phyloP scores from a whole-genome alignment of 1,140 invertebrate genomes.

The Periplaneta americana region DNA sequence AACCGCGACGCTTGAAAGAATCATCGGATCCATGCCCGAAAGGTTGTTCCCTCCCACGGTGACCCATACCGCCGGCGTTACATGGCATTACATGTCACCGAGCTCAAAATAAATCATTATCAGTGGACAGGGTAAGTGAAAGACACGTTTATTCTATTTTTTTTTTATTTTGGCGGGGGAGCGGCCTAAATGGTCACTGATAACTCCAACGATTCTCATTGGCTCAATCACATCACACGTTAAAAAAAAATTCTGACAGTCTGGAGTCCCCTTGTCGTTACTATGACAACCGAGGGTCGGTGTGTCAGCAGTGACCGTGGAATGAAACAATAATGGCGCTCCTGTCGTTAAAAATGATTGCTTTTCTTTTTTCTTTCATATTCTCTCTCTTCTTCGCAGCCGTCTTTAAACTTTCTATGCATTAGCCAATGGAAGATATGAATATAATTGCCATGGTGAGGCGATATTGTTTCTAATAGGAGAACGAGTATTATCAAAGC shows the following conservation, averaged over 20 bases:
- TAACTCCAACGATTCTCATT: neutral
- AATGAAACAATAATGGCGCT: neutral
- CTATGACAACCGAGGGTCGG: neutral
- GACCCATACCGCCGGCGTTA: neutral
- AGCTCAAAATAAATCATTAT: neutral
- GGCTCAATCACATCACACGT: neutral
- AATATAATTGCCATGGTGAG: neutral
- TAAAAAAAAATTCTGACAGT: neutral
- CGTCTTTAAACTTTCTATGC: neutral
- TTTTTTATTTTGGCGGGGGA: neutral
- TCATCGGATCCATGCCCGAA: neutral
- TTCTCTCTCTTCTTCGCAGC: neutral
- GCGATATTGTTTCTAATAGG: neutral
- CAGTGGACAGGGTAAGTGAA: neutral
- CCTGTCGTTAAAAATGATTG: neutral
- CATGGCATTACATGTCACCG: neutral
- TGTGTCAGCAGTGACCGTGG: neutral
- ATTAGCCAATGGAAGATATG: neutral
- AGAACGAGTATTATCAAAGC: too few species aligned
- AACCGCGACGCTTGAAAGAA: neutral
- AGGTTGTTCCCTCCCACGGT: neutral
- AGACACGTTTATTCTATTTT: neutral
- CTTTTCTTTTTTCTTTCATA: neutral
- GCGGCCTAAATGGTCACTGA: neutral
- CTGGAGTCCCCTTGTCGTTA: neutral